A percentile compares a stretch with the other conserved stretches of the same genome.
Conservation (phyloP, 2,113 vertebrate genomes). For the Pollachius pollachius region DNA sequence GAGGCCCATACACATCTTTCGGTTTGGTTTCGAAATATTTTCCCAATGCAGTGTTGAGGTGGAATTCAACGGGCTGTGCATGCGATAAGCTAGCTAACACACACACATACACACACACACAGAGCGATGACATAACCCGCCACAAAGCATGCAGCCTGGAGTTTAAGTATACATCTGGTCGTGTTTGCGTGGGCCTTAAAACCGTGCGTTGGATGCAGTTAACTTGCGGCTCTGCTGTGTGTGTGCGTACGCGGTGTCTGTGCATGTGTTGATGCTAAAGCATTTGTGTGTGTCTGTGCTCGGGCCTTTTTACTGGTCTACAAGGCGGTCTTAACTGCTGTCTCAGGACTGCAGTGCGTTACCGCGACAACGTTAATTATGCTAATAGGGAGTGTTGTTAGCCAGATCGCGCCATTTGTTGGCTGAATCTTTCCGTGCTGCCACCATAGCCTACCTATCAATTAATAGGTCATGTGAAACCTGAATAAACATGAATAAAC, state of each 20-base stretch:
- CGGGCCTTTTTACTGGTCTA: background rate
- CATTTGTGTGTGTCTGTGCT: conserved; percentile 7
- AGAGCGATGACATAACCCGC: background rate
- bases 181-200: background rate
- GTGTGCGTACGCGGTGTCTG: background rate
- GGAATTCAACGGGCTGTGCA: no score
- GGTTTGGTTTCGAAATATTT: no score
- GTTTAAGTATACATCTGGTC: background rate
- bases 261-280: no score
- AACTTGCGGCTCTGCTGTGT: background rate
- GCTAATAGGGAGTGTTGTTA: conserved; percentile 40
- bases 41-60: no score
- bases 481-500: conserved; percentile 3
- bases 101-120: background rate
- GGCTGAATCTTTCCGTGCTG: conserved; percentile 29
- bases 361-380: conserved; percentile 54
- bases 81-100: conserved; percentile 22
- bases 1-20: no score
- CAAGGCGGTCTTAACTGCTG: conserved; percentile 5
- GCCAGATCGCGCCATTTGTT: conserved; percentile 19
- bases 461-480: background rate
- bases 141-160: background rate
- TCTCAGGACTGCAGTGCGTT: conserved; percentile 46
- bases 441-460: background rate
- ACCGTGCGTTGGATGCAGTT: background rate